phyloP scores from a whole-genome alignment of 2,797 vertebrate species.

The Percopsis omiscomaycus region DNA sequence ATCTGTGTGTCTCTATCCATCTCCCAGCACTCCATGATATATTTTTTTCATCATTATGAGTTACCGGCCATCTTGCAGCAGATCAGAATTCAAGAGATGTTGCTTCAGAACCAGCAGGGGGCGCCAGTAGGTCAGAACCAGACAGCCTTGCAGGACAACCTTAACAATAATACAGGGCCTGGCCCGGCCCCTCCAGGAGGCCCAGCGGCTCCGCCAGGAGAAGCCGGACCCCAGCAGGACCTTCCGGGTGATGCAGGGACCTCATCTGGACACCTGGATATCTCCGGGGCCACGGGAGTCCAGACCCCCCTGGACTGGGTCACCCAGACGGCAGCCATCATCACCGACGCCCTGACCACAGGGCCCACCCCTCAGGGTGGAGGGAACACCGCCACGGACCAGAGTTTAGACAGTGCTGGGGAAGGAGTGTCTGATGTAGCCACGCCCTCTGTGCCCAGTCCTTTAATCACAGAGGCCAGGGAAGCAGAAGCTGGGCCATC shows the following conservation, averaged over 20 bases:
- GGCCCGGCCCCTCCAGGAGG: background rate
- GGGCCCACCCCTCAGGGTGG: constrained; percentile 63
- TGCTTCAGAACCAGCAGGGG: constrained; percentile 91
- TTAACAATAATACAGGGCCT: constrained; percentile 85
- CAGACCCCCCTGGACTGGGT: constrained; percentile 81
- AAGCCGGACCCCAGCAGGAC: constrained; percentile 14
- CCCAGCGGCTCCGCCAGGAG: constrained; percentile 6
- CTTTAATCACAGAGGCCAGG: constrained; percentile 33
- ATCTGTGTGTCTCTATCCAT: background rate
- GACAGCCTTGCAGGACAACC: constrained; percentile 89
- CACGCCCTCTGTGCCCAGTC: constrained; percentile 27
- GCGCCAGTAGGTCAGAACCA: constrained; percentile 82
- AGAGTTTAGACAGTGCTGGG: constrained; percentile 35
- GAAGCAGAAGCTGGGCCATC: background rate
- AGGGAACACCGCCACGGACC: constrained; percentile 9
- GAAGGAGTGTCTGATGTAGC: constrained; percentile 13
- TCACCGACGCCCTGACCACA: constrained; percentile 83
- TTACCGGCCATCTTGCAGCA: constrained; percentile 96
- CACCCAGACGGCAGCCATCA: constrained; percentile 85
- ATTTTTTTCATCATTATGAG: constrained; percentile 98
- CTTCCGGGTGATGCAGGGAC: constrained; percentile 4
- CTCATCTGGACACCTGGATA: background rate
- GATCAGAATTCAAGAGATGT: constrained; percentile 95
- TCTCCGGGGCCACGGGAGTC: background rate
- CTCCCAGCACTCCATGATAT: constrained; percentile 95